These are phyloP conservation scores for Drosophila sordidula DNA, from an alignment of 2,888 invertebrate species.

Conservation along the genomic window DNA sequence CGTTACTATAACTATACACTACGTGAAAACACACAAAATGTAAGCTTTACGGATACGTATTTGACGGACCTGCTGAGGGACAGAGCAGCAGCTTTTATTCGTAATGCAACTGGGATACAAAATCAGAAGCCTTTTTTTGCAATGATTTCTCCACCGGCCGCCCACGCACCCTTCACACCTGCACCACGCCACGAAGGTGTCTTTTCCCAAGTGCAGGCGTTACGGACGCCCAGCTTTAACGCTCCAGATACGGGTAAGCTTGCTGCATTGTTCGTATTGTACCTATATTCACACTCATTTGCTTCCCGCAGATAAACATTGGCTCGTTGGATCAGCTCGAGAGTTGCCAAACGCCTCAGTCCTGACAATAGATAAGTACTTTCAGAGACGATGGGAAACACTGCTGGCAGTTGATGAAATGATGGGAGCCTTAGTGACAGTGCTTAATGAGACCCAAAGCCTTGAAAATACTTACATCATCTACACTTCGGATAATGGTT, in stretches of 20 bases:
- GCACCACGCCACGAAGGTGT: slow-evolving; percentile 89
- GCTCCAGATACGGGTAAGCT: slow-evolving; percentile 79
- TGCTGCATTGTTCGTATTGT: slow-evolving; percentile 3
- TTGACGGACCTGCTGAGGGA: slow-evolving; percentile 92
- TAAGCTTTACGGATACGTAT: slow-evolving; percentile 89
- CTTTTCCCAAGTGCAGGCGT: slow-evolving; percentile 88
- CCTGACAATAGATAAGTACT: slow-evolving; percentile 89
- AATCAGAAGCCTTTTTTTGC: slow-evolving; percentile 88
- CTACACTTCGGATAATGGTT: slow-evolving; percentile 96
- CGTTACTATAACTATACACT: slow-evolving; percentile 96
- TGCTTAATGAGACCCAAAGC: slow-evolving; percentile 86
- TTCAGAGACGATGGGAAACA: slow-evolving; percentile 91
- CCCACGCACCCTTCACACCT: slow-evolving; percentile 94
- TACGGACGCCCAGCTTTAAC: slow-evolving; percentile 90
- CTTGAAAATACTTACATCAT: slow-evolving; percentile 92
- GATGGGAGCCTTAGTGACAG: slow-evolving; percentile 88
- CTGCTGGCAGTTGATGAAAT: slow-evolving; percentile 95
- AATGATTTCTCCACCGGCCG: slow-evolving; percentile 94
- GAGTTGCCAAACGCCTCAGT: slow-evolving; percentile 88
- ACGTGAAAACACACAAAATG: slow-evolving; percentile 91
- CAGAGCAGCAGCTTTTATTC: slow-evolving; percentile 68
- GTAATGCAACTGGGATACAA: neutral
- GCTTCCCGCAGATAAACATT: slow-evolving; percentile 90
- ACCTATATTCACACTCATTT: slow-evolving; percentile 13
- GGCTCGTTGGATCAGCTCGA: slow-evolving; percentile 89